phyloP scores from a whole-genome alignment of 2,113 vertebrate genomes.

The Sciurus niger region DNA sequence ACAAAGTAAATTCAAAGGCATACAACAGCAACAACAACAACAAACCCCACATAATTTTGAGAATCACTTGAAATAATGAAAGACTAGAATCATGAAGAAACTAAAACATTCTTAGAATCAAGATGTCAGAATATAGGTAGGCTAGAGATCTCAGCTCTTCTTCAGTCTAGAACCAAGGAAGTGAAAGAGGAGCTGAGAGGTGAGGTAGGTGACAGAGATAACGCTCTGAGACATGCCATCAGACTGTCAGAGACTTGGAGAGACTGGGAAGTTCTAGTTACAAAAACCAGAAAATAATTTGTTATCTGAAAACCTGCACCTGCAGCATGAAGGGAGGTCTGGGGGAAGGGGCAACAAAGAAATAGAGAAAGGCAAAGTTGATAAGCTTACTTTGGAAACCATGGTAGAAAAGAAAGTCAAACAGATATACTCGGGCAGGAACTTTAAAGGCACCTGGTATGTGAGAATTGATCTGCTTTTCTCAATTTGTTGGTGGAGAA shows the following conservation, averaged over 20 bases:
- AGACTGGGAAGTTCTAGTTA: neutral
- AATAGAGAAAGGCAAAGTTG: neutral
- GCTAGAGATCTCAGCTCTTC: neutral
- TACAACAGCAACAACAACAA: too few species aligned
- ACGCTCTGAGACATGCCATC: neutral
- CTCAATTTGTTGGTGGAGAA: neutral
- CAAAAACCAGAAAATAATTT: neutral
- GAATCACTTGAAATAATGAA: slow-evolving; percentile 17
- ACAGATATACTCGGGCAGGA: neutral
- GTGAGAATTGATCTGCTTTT: neutral
- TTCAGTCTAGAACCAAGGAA: neutral
- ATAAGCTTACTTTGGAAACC: neutral
- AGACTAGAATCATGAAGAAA: neutral
- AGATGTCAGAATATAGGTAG: neutral
- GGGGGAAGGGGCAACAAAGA: neutral
- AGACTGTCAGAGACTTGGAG: neutral
- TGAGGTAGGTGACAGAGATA: too few species aligned
- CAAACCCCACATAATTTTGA: neutral
- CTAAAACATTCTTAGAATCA: neutral
- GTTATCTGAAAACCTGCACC: neutral
- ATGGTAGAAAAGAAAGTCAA: neutral
- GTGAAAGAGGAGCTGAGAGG: too few species aligned
- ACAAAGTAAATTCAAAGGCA: neutral
- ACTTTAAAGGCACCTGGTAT: neutral
- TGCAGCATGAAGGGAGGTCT: neutral